These are phyloP conservation scores for Scomber japonicus DNA, from an alignment of 2,113 vertebrate genomes.

Conservation along the genomic window DNA sequence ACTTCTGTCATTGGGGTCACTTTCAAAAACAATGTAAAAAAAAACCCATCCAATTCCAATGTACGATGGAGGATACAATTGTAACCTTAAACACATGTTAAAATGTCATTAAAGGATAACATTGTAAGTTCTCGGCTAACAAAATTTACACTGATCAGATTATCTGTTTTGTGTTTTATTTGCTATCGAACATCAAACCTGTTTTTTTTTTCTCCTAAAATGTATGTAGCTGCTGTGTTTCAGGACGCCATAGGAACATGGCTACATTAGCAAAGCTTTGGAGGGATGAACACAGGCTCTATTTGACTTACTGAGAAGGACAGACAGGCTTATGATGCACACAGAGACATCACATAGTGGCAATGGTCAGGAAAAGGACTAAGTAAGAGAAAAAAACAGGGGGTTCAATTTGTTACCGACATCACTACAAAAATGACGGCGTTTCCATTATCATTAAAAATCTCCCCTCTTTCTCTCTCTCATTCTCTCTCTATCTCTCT, in stretches of 20 bases:
- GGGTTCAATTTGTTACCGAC: conserved; percentile 16
- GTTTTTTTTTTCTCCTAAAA: no score
- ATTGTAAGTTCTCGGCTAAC: no score
- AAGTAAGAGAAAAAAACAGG: neutral
- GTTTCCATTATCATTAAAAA: conserved; percentile 31
- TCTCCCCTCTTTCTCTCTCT: neutral
- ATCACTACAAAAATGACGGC: conserved; percentile 17
- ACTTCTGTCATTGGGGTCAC: no score
- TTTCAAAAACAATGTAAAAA: no score
- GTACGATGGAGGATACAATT: no score
- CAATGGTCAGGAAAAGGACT: conserved; percentile 1
- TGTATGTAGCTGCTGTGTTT: no score
- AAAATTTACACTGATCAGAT: no score
- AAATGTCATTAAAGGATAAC: no score
- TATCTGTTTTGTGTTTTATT: no score
- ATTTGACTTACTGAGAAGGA: conserved; percentile 9
- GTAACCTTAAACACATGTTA: no score
- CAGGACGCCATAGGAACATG: neutral
- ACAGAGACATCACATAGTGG: conserved; percentile 1
- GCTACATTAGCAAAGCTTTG: neutral
- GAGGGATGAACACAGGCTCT: neutral
- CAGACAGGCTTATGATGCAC: neutral
- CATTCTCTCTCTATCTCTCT: conserved; percentile 5
- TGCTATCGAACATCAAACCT: no score
- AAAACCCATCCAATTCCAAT: no score